A percentile compares a stretch with the other conserved stretches of the same genome.
These are phyloP conservation scores for Chelonoidis abingdonii DNA, from an alignment of 2,113 vertebrate genomes.

Conservation along the genomic window DNA sequence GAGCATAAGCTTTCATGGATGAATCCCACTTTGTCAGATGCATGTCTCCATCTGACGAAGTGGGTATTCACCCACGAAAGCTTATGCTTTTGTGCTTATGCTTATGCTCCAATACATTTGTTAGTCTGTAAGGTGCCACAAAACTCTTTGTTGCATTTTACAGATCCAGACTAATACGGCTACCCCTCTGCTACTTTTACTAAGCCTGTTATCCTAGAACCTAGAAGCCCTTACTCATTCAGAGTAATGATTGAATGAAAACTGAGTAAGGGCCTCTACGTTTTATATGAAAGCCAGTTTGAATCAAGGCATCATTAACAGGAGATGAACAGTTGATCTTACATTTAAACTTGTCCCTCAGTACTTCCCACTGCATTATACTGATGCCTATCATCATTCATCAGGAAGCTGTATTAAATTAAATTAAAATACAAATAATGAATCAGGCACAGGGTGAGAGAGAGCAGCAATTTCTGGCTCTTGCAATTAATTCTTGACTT, in stretches of 20 bases:
- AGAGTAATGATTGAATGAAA: not conserved
- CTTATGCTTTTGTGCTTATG: too few relatives aligned
- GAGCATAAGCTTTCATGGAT: too few relatives aligned
- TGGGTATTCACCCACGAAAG: too few relatives aligned
- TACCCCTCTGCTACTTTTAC: too few relatives aligned
- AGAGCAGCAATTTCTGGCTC: accelerated
- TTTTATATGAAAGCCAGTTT: accelerated
- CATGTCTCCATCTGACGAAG: too few relatives aligned
- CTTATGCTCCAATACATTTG: too few relatives aligned
- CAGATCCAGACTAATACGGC: too few relatives aligned
- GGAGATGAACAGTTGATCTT: not conserved
- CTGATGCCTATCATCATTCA: not conserved
- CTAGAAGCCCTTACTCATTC: not conserved
- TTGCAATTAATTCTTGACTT: not conserved
- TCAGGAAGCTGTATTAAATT: not conserved
- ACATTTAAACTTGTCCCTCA: not conserved
- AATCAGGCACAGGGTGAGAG: not conserved
- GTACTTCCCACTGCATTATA: accelerated
- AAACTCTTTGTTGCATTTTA: too few relatives aligned
- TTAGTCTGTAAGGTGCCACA: too few relatives aligned
- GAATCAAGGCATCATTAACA: not conserved
- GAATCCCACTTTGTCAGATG: too few relatives aligned
- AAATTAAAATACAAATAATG: not conserved
- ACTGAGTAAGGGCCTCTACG: accelerated
- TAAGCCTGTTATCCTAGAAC: not conserved